phyloP scores from a whole-genome alignment of 2,113 vertebrate genomes.

The Rhea pennata region DNA sequence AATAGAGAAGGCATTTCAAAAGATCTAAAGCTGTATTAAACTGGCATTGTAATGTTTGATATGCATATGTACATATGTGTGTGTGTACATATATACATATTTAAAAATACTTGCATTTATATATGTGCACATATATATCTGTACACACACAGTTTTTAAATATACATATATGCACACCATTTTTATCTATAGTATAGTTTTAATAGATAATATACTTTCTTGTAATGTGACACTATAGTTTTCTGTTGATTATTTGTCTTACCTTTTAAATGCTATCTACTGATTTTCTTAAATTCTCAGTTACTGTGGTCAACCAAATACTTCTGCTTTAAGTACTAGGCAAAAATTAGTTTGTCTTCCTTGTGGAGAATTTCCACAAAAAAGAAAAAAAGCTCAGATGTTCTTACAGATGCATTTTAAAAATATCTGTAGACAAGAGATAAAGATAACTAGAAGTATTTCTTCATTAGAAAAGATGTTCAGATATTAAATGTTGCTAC shows the following conservation, averaged over 20 bases:
- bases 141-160: not conserved
- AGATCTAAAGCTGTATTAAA: not conserved
- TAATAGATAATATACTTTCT: not conserved
- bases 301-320: not conserved
- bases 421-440: not conserved
- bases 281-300: not conserved
- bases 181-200: not conserved
- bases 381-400: not conserved
- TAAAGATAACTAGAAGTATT: not conserved
- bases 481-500: not conserved
- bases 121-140: not conserved
- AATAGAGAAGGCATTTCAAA: not conserved
- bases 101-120: no score
- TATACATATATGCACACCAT: not conserved
- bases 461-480: not conserved
- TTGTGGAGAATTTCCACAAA: not conserved
- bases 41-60: not conserved
- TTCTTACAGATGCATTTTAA: not conserved
- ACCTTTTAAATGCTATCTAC: not conserved
- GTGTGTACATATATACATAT: no score
- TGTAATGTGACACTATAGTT: not conserved
- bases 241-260: not conserved
- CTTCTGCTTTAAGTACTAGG: not conserved
- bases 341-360: not conserved
- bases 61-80: not conserved